Evolutionary conservation across 2,113 vertebrate species (phyloP), one percentile per base, ranked within the genome.

Genomic region (Pithys albifrons): DNA sequence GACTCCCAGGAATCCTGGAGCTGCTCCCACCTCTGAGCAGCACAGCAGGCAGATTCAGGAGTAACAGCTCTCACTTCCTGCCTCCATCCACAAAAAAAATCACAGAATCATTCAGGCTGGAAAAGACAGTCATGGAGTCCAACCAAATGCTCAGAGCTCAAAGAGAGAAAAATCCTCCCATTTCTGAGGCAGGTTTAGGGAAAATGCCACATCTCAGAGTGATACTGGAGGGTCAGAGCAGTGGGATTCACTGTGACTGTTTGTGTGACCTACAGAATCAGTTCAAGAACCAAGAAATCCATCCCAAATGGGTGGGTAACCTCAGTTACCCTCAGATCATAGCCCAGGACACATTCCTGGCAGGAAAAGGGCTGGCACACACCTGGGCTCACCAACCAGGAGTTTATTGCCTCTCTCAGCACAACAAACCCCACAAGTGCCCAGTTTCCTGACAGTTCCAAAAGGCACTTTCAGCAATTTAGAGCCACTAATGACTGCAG

Each of bases 231-330:
- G 4, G 14, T 74, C 37, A 31, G 37, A 62, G 57, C 3, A 2
- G 28, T 17, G 18, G 37, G 27, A 43, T 19, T 83, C 24, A 17
- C 39, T 19, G 33, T 33, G 12, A 5, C 4, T 10, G 2, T 73
- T 41, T 52, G 7, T 19, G 27, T 4, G 24, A 49, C 35, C 39
- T 10, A 14, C 3, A 8, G 1, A 48, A 29, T 9, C 39, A 37
- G n/a, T n/a, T n/a, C 19, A 37, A 49, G 61, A 48, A 39, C 8
- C 48, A 49, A 24, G 49, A 35, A 0, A 0, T 33, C 1, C 39
- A 39, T 7, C 52, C 55, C 66, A 20, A 23, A 37, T 1, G 1
- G 3, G 49, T 51, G 49, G 49, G 49, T 14, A 27, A 27, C 27
- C 49, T 51, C 25, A 51, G 49, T 9, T 49, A 37, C 45, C 62